A percentile compares a stretch with the other conserved stretches of the same genome.
Evolutionary conservation across 2,797 vertebrate species (phyloP).

Genomic region (Scyliorhinus canicula): DNA sequence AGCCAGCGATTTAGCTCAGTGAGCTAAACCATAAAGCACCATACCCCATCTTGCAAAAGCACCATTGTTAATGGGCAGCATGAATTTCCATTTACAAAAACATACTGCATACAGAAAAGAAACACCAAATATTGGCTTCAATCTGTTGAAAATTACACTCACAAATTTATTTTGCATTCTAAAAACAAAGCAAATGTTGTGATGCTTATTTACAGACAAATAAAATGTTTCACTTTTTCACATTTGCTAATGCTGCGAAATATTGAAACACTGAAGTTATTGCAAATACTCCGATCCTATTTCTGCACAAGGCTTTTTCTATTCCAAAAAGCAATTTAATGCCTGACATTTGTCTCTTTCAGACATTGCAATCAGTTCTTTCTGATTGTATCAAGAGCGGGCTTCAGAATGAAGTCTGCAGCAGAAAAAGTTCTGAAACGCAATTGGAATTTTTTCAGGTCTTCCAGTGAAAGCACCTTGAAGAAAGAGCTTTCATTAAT

Average conservation of each 20-base stretch:
- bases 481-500: neutral
- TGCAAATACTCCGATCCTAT: neutral
- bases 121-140: neutral
- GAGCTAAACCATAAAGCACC: neutral
- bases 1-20: no score
- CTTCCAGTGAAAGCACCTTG: neutral
- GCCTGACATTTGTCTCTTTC: neutral
- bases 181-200: neutral
- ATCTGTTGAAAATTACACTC: neutral
- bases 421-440: neutral
- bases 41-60: neutral
- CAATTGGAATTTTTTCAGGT: neutral
- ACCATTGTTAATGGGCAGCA: neutral
- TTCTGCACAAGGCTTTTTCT: neutral
- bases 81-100: neutral
- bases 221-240: neutral
- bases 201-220: neutral
- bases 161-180: neutral
- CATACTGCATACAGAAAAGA: neutral
- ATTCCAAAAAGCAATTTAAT: constrained; percentile 10
- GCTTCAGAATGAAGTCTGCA: neutral
- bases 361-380: neutral
- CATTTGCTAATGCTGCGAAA: neutral
- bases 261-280: neutral
- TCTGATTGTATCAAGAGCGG: neutral